Evolutionary conservation across 2,888 invertebrate genomes (phyloP), one percentile per base, ranked within the genome.

Genomic region (Sinodicranocentrus sp.): DNA sequence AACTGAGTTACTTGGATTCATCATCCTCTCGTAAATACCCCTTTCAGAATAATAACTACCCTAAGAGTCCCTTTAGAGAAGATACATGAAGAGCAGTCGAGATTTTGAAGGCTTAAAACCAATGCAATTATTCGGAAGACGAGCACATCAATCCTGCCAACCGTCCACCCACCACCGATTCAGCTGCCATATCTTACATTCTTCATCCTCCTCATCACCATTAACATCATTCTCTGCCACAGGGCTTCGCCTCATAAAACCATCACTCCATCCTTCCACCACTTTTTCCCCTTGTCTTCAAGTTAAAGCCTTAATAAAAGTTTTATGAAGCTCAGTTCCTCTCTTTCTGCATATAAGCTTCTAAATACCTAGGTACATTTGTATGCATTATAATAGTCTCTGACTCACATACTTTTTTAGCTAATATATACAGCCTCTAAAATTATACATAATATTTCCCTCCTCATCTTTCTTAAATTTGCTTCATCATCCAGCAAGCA

Each of bases 281-380:
- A 44, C 5, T 25, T 43, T 43, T 68, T 54, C 52, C 15, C 5
- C 6, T 1, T 71, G 15, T 44, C 48, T 63, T 63, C 21, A 61
- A 78, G 68, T 70, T 68, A 79, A 61, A 71, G 63, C 79, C 71
- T 23, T 71, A 79, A 71, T 71, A 79, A 71, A 79, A 71, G 63
- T 79, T 79, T 79, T 71, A 79, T 79, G 79, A 63, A 79, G 39
- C 5, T 71, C 39, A 39, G 23, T 48, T 48, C 25, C 23, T 33
- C 13, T 52, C 70, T 70, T 25, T 2, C 19, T 17, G 17, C 21
- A 17, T 33, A 5, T 28, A 28, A 28, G n/a, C n/a, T n/a, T n/a
- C n/a, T n/a, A n/a, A n/a, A n/a, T n/a, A n/a, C n/a, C n/a, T 26
- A 33, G 3, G 52, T 17, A n/a, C 52, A 52, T 33, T 13, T 33